phyloP scores from a whole-genome alignment of 1,140 invertebrate species.

The Drosophila takahashii region DNA sequence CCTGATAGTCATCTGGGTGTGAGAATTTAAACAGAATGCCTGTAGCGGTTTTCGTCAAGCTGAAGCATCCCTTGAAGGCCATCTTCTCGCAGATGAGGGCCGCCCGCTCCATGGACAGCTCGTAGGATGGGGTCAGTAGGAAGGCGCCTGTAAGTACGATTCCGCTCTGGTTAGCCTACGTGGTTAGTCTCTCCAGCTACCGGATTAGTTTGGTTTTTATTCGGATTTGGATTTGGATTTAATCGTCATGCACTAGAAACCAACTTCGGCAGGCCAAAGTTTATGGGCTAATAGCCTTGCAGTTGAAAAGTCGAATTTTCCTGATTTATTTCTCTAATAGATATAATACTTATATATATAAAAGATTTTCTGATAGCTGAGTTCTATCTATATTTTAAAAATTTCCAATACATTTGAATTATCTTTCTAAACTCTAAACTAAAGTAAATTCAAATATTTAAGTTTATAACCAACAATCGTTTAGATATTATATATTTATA shows the following conservation, averaged over 20 bases:
- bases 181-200: slow-evolving; percentile 16
- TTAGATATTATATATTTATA: too few relatives aligned
- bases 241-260: slow-evolving; percentile 16
- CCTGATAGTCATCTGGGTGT: slow-evolving; percentile 92
- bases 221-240: too few relatives aligned
- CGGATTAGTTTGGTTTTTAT: neutral
- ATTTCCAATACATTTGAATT: too few relatives aligned
- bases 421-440: too few relatives aligned
- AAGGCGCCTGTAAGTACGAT: slow-evolving; percentile 87
- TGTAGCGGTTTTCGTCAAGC: slow-evolving; percentile 93
- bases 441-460: too few relatives aligned
- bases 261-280: neutral
- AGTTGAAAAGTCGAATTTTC: neutral
- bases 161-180: slow-evolving; percentile 30
- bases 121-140: slow-evolving; percentile 92
- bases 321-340: too few relatives aligned
- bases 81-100: slow-evolving; percentile 94
- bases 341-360: too few relatives aligned
- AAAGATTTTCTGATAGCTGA: too few relatives aligned
- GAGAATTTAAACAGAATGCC: slow-evolving; percentile 95
- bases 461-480: too few relatives aligned
- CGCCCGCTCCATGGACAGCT: slow-evolving; percentile 92
- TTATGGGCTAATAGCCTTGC: neutral
- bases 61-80: slow-evolving; percentile 93
- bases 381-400: too few relatives aligned